Evolutionary conservation across 2,113 vertebrate species (phyloP), one percentile per base, ranked within the genome.

Genomic region (Pampusana beccarii): DNA sequence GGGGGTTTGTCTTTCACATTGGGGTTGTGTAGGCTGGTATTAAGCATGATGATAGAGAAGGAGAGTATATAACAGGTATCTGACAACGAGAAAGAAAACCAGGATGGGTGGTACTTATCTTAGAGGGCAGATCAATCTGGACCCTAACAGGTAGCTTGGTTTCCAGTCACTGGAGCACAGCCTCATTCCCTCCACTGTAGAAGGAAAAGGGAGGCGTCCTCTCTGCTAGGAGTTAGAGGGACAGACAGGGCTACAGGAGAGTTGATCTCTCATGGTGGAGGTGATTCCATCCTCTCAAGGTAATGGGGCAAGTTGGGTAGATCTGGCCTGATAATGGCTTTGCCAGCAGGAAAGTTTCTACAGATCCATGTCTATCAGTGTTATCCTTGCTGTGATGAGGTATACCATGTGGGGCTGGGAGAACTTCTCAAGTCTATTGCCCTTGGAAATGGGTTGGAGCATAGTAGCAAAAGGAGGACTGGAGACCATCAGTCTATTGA

Each of bases 31-130:
- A 99, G 98, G 92, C 99, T 99, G 90, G 99, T 99, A 98, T 99
- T 99, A 92, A 99, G 95, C 99, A 99, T 99, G 97, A 99, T 99
- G 97, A 99, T 95, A 34, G 99, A 99, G 92, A 99, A 99, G 48
- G 99, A 99, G 84, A 99, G 98, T 95, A 99, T 98, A 57, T 99
- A 99, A 97, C 99, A 99, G 26, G 99, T 99, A 97, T 99, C 99
- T 99, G 98, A 1, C 31, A 96, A 95, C 0, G 19, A 95, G 66
- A 86, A 77, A 95, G 18, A 72, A 79, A 90, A 61, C 17, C 53
- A 71, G 31, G 16, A 42, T 42, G 51, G 3, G 16, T 73, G 18
- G 20, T 28, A 42, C 40, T 71, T 67, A 10, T 73, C 42, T 80
- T 66, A 78, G 40, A 69, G 21, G 16, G 21, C 24, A 34, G 34